Evolutionary conservation across 2,888 invertebrate genomes (phyloP), one percentile per base, ranked within the genome.

Genomic region (Galerucella pusilla): DNA sequence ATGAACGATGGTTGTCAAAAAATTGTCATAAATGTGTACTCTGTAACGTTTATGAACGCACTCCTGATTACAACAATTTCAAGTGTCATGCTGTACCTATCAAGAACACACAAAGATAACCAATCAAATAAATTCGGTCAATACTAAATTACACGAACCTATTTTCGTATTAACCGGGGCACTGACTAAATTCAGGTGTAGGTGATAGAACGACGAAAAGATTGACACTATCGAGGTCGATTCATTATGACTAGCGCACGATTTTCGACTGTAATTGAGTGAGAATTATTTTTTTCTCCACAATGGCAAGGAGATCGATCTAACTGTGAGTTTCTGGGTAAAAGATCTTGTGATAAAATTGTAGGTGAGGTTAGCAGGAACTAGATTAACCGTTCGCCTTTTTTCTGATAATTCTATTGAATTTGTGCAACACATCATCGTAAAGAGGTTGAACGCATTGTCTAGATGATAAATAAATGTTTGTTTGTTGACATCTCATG

Each of bases 221-320:
- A 76, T 73, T 76, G 79, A 74, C 77, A 77, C 71, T 74, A 79
- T 79, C 73, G 77, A 74, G 79, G 79, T 77, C 77, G 77, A 74
- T 76, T 71, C 71, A 76, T 76, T 79, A 73, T 77, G 77, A 75
- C 70, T 65, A 66, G 61, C 65, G 75, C 78, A 78, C 78, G 78
- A 77, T 68, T 75, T 75, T 76, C 70, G 75, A 63, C 63, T 61
- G 35, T 75, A 76, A 77, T 77, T 77, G 77, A 69, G 74, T 73
- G 74, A 71, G 78, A 78, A 68, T 74, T 67, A 68, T 73, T 76
- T 73, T 76, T 76, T 72, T 54, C 59, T 57, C 25, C 10, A 73
- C 54, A 66, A 70, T 71, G 65, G 69, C 60, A 73, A 49, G 69
- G 61, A 73, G 70, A 73, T 42, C 73, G 71, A 71, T 73, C 73